Evolutionary conservation across 92 coral and sea anemone species (phyloP), one percentile per base, ranked within the genome.

Genomic region (Porites evermanni): DNA sequence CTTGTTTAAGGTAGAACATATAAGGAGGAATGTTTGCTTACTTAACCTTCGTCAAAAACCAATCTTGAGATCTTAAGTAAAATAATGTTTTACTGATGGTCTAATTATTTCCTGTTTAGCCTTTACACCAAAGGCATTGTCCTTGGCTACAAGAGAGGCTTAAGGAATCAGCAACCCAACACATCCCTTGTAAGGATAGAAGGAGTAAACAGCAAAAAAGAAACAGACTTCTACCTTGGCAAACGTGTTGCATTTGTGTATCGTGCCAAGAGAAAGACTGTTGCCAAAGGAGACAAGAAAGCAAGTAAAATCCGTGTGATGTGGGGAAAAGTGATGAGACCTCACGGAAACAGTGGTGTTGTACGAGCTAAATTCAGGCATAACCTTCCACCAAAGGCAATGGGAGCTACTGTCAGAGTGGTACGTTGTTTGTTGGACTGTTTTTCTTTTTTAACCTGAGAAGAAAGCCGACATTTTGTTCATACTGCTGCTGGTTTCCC

Each of bases 271-370:
- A 95, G 89, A 72, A 97, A 97, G 91, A 82, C 94, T 8, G 95
- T 88, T 1, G 93, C 93, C 63, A 96, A 96, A 84, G 99, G 99
- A 26, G 88, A 94, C 65, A 95, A 89, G 84, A 95, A 94, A 83
- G 91, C 96, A 53, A 93, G 93, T 84, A 97, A 93, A 79, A 88
- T 97, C 75, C 88, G 99, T 64, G 97, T 95, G 64, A 88, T 97
- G 89, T 97, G 99, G 99, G 99, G 99, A 47, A 95, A 92, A 74
- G 97, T 97, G 3, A 93, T 95, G 29, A 72, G 98, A 53, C 85
- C 99, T 38, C 99, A 97, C 92, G 99, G 99, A 61, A 97, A 97
- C 96, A 97, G 99, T 87, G 99, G 99, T 79, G 99, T 97, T 18
- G 98, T 97, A 38, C 91, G 97, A 86, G 99, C 99, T n/a, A 93